Base-by-base conservation (phyloP, 2,113 vertebrate genomes). In the Aptenodytes patagonicus region DNA sequence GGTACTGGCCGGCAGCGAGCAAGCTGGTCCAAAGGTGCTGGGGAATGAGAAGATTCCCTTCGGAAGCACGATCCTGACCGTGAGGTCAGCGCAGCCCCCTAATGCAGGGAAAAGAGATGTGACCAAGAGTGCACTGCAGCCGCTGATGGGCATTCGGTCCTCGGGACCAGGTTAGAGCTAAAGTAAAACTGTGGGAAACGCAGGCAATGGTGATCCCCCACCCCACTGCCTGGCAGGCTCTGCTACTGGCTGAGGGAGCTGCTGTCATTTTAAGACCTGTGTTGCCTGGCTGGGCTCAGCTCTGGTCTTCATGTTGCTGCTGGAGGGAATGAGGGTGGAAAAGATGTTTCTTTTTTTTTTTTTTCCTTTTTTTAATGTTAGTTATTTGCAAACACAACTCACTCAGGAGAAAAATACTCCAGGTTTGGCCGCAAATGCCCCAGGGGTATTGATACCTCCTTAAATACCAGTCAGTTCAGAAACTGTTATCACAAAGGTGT, bases 101-200 rank as follows among this genome's bases (percentile, higher is more conserved):
- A 65, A 34, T 66, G 40, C 46, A 29, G 68, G 32, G n/a, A 46
- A 22, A 42, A 25, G 62, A 77, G 68, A 5, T 11, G 81, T n/a
- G 60, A n/a, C 3, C 36, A 24, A 34, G 54, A 47, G 32, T 1
- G 10, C 52, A 47, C 49, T 52, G 65, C 58, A 73, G 32, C 58
- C 0, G 0, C 60, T 52, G 49, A 8, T 6, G 17, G 5, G 40
- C 65, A 17, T 26, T n/a, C 0, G 1, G 46, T 60, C 60, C 68
- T 68, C 1, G 1, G 58, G 54, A 65, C 25, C 32, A 60, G 21
- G 14, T 9, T 20, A 8, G 58, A 93, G 64, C 54, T 47, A 19
- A 83, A 83, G 65, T 11, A 58, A 54, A 93, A 36, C 22, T 20
- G 11, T 0, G 68, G 62, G 49, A 72, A 77, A 55, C 5, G 2